phyloP scores from a whole-genome alignment of 1,140 invertebrate genomes.

The Temnothorax curvispinosus region DNA sequence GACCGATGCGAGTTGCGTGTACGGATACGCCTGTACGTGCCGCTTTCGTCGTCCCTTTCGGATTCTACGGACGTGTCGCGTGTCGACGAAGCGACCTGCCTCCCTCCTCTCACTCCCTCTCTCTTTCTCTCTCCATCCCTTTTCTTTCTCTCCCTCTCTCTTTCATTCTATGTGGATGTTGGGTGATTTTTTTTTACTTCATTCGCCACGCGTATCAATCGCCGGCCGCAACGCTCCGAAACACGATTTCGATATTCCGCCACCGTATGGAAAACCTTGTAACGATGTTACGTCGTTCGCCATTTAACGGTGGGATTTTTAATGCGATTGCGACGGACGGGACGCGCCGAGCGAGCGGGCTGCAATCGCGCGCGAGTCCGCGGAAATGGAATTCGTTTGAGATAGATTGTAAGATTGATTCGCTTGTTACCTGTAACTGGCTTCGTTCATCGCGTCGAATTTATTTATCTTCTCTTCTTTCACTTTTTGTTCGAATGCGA shows the following conservation, averaged over 20 bases:
- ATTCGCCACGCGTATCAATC: conserved; percentile 55
- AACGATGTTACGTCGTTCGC: conserved; percentile 58
- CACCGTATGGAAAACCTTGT: conserved; percentile 59
- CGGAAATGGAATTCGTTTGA: conserved; percentile 55
- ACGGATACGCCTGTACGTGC: conserved; percentile 57
- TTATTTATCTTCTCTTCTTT: conserved; percentile 27
- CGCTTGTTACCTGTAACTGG: conserved; percentile 23
- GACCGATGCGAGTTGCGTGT: conserved; percentile 25
- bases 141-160: conserved; percentile 6
- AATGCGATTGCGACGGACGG: conserved; percentile 51
- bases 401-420: conserved; percentile 56
- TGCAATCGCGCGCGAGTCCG: conserved; percentile 48
- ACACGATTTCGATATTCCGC: conserved; percentile 60
- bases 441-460: conserved; percentile 30
- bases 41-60: conserved; percentile 57
- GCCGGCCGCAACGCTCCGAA: conserved; percentile 47
- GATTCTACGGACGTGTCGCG: conserved; percentile 58
- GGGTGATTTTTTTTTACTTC: conserved; percentile 54
- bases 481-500: conserved; percentile 9
- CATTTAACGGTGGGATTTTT: conserved; percentile 62
- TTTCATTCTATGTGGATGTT: conserved; percentile 12
- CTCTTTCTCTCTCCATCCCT: neutral
- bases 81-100: conserved; percentile 45
- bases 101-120: neutral
- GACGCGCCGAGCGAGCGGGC: conserved; percentile 38